Base-by-base conservation (phyloP, 1,140 invertebrate species). In the Microvelia longipes region DNA sequence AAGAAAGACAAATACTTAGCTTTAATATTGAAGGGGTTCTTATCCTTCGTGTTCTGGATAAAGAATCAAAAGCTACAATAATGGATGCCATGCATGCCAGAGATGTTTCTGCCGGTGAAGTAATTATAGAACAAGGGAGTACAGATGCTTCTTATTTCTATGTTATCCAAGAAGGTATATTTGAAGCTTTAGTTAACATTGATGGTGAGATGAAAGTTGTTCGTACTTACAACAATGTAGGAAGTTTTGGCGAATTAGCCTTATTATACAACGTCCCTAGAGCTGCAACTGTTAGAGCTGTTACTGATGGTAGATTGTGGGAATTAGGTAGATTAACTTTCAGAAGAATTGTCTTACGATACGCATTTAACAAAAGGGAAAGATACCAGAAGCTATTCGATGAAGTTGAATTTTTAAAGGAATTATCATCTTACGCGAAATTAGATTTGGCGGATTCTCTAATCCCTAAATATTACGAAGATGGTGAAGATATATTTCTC, bases 201-300 rank as follows among this genome's bases (percentile, higher is more conserved):
- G 83, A 82, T 26, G 76, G 76, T 28, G 81, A 81, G 69, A 77
- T 75, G 13, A 61, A 72, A 73, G 84, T 86, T 76, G 91, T 97
- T 73, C 92, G 94, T 76, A 90, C 88, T 70, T 98, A 98, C 80
- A 88, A 94, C 73, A 88, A 92, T 75, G 84, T 86, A 27, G 95
- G 96, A 68, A 92, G 91, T 78, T 98, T 98, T 81, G 96, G 96
- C 64, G 96, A 98, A 84, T 82, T 98, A 75, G 95, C 96, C 50
- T 85, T 98, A 29, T 89, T 98, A 83, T 98, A 98, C 84, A 97
- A 98, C 80, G 94, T 95, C 90, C 95, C 95, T 13, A 86, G 95
- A 74, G 94, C 94, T 69, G 95, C 94, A 63, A 95, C 87, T 26
- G 87, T 93, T 68, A 87, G 90, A 77, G 91, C 94, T 15, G 84